Evolutionary conservation across 2,113 vertebrate species (phyloP), one percentile per base, ranked within the genome.

Genomic region (Monarcha castaneiventris): DNA sequence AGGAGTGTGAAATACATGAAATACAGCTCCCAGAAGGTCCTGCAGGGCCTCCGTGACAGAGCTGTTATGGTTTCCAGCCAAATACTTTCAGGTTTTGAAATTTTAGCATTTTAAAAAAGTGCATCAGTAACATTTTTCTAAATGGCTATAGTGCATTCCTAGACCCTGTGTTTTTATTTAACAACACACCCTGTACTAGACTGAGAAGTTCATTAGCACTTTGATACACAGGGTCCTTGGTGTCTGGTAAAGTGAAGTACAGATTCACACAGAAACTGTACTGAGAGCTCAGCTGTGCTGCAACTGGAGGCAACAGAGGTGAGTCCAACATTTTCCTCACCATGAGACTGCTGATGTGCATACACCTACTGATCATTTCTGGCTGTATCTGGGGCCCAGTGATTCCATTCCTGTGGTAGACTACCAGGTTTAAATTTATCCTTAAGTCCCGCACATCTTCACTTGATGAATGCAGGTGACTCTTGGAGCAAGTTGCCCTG

Each of bases 261-360:
- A 3, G 25, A 33, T 19, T 0, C 1, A 39, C 6, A 8, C 12
- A 55, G 49, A 69, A 89, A 9, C 16, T 39, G 6, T 19, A 11
- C 14, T 41, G 74, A 54, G 44, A 39, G 21, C 46, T 58, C 30
- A 19, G 41, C 19, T 48, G 22, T 6, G 3, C n/a, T 76, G 41
- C 44, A 39, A 48, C 16, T 41, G 61, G 46, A 72, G 61, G 18
- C 27, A 22, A 9, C 13, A 58, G 23, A 16, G 10, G 19, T 59
- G 9, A 30, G 14, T 19, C 32, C 41, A 62, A 4, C 17, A 8
- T 15, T 18, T 76, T 66, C 22, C 32, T 43, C 0, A 0, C 27
- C 55, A 5, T 44, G 29, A 54, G 90, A 27, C 29, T 62, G 37
- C 16, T 76, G 67, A 37, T 14, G 3, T 72, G 9, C 16, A 3